Evolutionary conservation across 53 echinoderm and acorn worm genomes (phyloP).

Genomic region (Temnopleurus reevesii): DNA sequence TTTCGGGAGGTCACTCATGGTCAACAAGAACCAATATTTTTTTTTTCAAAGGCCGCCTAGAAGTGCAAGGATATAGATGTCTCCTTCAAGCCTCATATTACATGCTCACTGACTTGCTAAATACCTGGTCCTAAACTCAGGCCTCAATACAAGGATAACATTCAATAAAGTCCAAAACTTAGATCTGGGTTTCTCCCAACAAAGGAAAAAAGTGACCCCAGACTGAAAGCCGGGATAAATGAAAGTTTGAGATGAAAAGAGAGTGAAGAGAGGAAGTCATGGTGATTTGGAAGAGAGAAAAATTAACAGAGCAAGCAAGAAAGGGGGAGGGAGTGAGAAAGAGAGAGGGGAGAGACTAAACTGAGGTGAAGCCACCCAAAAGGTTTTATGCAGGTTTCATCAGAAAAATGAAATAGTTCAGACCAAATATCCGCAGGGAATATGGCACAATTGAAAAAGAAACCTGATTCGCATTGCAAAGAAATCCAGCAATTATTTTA

Average conservation of each 20-base stretch:
- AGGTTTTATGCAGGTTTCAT: background rate
- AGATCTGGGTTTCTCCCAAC: background rate
- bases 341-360: background rate
- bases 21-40: conserved; percentile 34
- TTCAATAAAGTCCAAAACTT: conserved; percentile 30
- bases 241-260: conserved; percentile 2
- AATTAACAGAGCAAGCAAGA: background rate
- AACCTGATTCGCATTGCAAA: conserved; percentile 2
- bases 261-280: background rate
- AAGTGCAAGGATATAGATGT: conserved; percentile 43
- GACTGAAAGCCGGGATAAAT: conserved; percentile 1
- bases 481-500: background rate
- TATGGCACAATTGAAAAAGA: background rate
- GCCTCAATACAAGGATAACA: background rate
- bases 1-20: conserved; percentile 40
- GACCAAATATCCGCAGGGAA: conserved; percentile 30
- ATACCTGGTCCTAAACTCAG: background rate
- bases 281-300: conserved; percentile 24
- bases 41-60: conserved; percentile 39
- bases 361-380: background rate
- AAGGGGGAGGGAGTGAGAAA: background rate
- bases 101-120: conserved; percentile 28
- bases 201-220: conserved; percentile 24
- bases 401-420: conserved; percentile 10
- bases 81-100: conserved; percentile 4